These are phyloP conservation scores for Laterallus jamaicensis DNA, from an alignment of 2,113 vertebrate species.

Conservation along the genomic window DNA sequence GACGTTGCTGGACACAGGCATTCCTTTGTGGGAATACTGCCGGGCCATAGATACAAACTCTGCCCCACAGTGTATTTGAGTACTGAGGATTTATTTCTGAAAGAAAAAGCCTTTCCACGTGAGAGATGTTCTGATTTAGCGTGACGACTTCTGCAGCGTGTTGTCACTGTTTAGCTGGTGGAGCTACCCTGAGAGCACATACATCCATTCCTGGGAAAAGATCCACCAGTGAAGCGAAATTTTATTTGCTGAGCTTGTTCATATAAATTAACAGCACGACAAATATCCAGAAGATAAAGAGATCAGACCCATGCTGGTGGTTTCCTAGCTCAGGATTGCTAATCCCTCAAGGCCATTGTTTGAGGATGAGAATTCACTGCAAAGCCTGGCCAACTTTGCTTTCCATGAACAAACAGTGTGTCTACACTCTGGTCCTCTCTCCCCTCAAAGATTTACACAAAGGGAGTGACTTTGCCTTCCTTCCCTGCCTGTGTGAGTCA, in stretches of 20 bases:
- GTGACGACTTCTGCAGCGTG: constrained; percentile 19
- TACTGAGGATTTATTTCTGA: constrained; percentile 20
- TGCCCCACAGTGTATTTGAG: neutral
- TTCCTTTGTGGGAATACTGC: constrained; percentile 35
- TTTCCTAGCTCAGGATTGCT: constrained; percentile 13
- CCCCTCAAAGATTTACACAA: neutral
- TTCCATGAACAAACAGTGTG: neutral
- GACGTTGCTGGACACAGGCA: neutral
- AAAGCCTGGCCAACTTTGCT: neutral
- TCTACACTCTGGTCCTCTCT: neutral
- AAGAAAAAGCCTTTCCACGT: constrained; percentile 5
- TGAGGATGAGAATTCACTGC: constrained; percentile 13
- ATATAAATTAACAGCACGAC: constrained; percentile 54
- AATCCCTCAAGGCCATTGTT: constrained; percentile 16
- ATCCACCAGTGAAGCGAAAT: constrained; percentile 8
- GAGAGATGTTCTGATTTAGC: constrained; percentile 9
- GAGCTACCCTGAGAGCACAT: neutral
- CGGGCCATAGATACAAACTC: neutral
- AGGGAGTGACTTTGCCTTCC: neutral
- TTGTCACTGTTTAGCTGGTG: neutral
- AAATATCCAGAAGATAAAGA: constrained; percentile 35
- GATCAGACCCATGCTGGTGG: constrained; percentile 30
- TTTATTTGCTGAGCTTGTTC: constrained; percentile 45
- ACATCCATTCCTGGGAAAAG: constrained; percentile 30
- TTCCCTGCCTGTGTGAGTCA: neutral